Evolutionary conservation across 2,888 invertebrate genomes (phyloP), one percentile per base, ranked within the genome.

Genomic region (Acleris emargana): DNA sequence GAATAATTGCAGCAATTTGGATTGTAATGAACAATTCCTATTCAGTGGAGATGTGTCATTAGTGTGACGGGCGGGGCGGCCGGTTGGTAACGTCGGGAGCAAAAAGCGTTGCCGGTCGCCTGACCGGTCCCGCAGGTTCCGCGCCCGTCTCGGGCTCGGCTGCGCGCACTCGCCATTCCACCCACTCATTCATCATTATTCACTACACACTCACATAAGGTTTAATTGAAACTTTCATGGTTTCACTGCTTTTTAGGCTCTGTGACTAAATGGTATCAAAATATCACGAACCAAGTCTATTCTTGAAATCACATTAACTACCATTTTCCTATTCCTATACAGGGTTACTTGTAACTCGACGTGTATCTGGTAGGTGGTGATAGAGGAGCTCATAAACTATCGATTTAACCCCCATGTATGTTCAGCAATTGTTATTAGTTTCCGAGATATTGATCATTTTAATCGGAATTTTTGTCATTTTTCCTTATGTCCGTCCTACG

Each of bases 111-210:
- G 73, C 72, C 73, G 63, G 38, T 13, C 38, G 38, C 4, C 13
- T 73, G 81, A 88, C 88, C 86, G 86, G 89, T 88, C 85, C 74
- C 78, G 79, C 88, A 80, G 84, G 89, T 87, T 88, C 75, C 75
- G 62, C 57, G 72, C 60, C 45, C 57, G 53, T 42, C 53, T 43
- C 59, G 43, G 67, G 72, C 72, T 71, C 72, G 73, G 73, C 71
- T 69, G 68, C 69, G 69, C 69, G 70, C 69, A 66, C 68, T 72
- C 73, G 71, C 73, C 74, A 75, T 72, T 75, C 75, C 71, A 70
- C 72, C 72, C 73, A 74, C 72, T 73, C 80, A 83, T 84, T 85
- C 84, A 82, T 76, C 50, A 52, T 54, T 50, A 58, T 62, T 58
- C 67, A 58, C 51, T 58, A 51, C 42, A 61, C 50, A 60, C 20